phyloP scores from a whole-genome alignment of 2,888 invertebrate genomes.

The Agrenia bidenticulata region DNA sequence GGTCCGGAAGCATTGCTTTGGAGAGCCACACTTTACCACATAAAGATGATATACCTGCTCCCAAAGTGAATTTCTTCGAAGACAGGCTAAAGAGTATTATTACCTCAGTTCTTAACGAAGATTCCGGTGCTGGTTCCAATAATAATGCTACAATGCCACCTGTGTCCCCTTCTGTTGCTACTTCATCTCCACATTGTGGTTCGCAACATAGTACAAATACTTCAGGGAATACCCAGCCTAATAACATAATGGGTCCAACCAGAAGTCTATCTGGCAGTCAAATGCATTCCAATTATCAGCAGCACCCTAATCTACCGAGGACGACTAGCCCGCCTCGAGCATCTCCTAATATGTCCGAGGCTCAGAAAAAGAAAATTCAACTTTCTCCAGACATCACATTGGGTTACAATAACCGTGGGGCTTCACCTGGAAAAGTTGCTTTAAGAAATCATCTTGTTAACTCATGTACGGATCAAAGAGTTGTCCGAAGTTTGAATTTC shows the following conservation, averaged over 20 bases:
- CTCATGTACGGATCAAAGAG: constrained; percentile 24
- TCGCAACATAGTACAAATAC: constrained; percentile 4
- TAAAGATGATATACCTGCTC: constrained; percentile 41
- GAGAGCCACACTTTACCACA: constrained; percentile 9
- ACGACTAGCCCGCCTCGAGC: constrained; percentile 20
- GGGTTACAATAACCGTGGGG: constrained; percentile 16
- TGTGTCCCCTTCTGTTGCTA: neutral
- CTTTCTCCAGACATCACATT: constrained; percentile 48
- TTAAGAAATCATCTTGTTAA: constrained; percentile 33
- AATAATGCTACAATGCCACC: neutral
- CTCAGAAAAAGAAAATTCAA: constrained; percentile 44
- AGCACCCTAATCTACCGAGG: neutral
- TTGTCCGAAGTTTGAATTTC: constrained; percentile 41
- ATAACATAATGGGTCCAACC: neutral
- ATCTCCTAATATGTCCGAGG: neutral
- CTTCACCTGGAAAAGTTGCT: constrained; percentile 28
- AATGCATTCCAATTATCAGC: constrained; percentile 4
- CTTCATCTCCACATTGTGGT: neutral
- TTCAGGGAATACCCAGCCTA: neutral
- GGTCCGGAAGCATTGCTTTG: neutral
- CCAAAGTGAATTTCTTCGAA: constrained; percentile 72
- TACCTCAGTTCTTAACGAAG: constrained; percentile 81
- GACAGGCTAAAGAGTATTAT: constrained; percentile 85
- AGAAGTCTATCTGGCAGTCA: neutral
- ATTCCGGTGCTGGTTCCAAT: constrained; percentile 59